Percentiles rank a stretch among this genome's conserved stretches.
These are phyloP conservation scores for Argyresthia goedartella DNA, from an alignment of 2,888 invertebrate genomes.

Conservation along the genomic window DNA sequence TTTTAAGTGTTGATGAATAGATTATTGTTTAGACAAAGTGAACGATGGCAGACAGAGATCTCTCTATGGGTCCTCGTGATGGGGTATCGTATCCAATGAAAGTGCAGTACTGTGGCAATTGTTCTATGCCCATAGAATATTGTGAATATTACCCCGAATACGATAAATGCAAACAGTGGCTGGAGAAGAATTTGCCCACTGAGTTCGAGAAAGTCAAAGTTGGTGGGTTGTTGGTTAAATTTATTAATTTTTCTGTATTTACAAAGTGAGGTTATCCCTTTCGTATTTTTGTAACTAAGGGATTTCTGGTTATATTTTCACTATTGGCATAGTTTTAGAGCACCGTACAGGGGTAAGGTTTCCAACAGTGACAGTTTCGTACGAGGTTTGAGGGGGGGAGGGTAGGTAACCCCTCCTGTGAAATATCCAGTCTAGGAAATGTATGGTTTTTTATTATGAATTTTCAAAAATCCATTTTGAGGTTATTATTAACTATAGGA, in stretches of 20 bases:
- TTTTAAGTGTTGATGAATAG: not conserved
- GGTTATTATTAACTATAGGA: too few species aligned
- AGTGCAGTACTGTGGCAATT: slow-evolving; percentile 94
- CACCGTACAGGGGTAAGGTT: too few species aligned
- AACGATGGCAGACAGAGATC: slow-evolving; percentile 70
- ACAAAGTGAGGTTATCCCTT: slow-evolving; percentile 13
- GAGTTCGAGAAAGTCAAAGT: slow-evolving; percentile 92
- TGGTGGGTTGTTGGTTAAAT: slow-evolving; percentile 44
- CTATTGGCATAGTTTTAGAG: not conserved
- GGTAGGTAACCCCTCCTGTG: too few species aligned
- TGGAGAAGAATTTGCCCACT: slow-evolving; percentile 93
- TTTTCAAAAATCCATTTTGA: too few species aligned
- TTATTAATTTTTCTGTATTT: not conserved
- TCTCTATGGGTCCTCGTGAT: slow-evolving; percentile 75
- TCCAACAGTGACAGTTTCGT: too few species aligned
- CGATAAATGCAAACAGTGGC: slow-evolving; percentile 97
- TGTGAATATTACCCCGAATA: slow-evolving; percentile 98
- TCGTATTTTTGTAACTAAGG: too few species aligned
- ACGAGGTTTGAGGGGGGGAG: too few species aligned
- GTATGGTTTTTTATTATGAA: too few species aligned
- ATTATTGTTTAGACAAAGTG: not conserved
- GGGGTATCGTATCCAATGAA: slow-evolving; percentile 85
- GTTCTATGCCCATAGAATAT: slow-evolving; percentile 96
- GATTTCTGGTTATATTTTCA: not conserved
- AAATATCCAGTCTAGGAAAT: too few species aligned